Percentiles rank a stretch among this genome's conserved stretches.
Conservation (phyloP, 1,140 invertebrate genomes). For the Portunus trituberculatus region DNA sequence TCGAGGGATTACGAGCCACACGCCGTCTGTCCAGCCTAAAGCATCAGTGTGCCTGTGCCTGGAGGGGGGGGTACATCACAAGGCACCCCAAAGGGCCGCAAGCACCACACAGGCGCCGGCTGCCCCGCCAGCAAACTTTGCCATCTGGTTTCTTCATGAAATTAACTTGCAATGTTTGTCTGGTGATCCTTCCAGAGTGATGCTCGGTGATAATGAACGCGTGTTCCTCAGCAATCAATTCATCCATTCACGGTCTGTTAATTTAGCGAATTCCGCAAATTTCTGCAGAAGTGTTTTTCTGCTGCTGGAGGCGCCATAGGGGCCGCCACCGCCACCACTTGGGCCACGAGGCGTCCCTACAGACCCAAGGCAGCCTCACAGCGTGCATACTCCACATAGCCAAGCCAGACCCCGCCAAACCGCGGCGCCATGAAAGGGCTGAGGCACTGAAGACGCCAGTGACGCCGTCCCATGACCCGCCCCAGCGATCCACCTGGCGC, state of each 20-base stretch:
- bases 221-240: slow-evolving; percentile 31
- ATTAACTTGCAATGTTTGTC: slow-evolving; percentile 32
- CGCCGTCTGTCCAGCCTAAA: not conserved
- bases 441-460: not conserved
- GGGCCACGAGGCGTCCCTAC: not conserved
- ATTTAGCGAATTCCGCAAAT: not conserved
- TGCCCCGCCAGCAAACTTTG: not conserved
- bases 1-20: not conserved
- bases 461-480: not conserved
- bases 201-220: slow-evolving; percentile 31
- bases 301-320: not conserved
- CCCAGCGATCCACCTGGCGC: not conserved
- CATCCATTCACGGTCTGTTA: not conserved
- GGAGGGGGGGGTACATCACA: not conserved
- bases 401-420: not conserved
- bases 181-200: slow-evolving; percentile 31
- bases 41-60: not conserved
- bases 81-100: not conserved
- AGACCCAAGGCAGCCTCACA: not conserved
- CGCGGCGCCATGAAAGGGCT: slow-evolving; percentile 21
- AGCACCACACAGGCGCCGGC: not conserved
- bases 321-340: not conserved
- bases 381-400: not conserved
- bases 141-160: not conserved
- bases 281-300: not conserved